Percentiles rank a stretch among this genome's conserved stretches.
Evolutionary conservation across 2,888 invertebrate species (phyloP).

Genomic region (Coleophora flavipennella): DNA sequence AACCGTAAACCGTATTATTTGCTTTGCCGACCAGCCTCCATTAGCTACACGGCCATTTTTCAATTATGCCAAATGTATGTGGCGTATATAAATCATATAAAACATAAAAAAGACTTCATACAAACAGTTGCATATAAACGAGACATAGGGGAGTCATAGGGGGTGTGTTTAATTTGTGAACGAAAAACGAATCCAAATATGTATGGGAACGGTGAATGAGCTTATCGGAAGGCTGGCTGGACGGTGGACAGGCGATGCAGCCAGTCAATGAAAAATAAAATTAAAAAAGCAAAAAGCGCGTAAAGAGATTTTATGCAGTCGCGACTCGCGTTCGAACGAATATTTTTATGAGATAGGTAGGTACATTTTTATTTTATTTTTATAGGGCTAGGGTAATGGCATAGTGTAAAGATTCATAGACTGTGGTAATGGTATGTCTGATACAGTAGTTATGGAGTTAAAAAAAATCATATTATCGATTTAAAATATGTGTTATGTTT

Average conservation of each 20-base stretch:
- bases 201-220: constrained; percentile 26
- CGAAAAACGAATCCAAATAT: constrained; percentile 47
- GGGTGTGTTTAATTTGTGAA: constrained; percentile 61
- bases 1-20: constrained; percentile 43
- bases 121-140: constrained; percentile 11
- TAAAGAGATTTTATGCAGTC: constrained; percentile 22
- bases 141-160: constrained; percentile 11
- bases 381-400: no score
- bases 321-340: constrained; percentile 20
- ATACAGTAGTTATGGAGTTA: no score
- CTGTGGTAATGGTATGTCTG: no score
- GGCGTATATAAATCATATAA: constrained; percentile 57
- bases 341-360: constrained; percentile 44
- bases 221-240: constrained; percentile 37
- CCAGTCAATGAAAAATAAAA: constrained; percentile 20
- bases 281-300: constrained; percentile 13
- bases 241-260: constrained; percentile 35
- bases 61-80: constrained; percentile 69
- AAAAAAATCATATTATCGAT: no score
- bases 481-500: background rate
- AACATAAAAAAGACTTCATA: constrained; percentile 16
- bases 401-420: no score
- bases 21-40: constrained; percentile 43
- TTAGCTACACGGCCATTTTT: constrained; percentile 61
- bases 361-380: constrained; percentile 14